Conservation (phyloP, 2,113 vertebrate genomes). For the Odocoileus hemionus region DNA sequence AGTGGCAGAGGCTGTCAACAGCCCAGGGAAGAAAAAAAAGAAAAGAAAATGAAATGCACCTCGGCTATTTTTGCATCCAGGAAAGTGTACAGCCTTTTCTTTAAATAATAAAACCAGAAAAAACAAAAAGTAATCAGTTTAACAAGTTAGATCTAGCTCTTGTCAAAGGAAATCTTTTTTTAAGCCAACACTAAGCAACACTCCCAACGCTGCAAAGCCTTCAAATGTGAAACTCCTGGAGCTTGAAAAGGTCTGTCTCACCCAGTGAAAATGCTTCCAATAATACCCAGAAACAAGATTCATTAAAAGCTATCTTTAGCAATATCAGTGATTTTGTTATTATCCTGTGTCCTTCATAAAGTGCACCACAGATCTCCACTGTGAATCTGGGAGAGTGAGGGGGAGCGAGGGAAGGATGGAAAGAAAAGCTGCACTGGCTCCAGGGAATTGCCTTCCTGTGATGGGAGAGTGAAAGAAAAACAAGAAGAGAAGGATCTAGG, state of each 20-base stretch:
- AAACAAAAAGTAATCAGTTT: constrained; percentile 59
- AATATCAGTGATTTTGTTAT: constrained; percentile 58
- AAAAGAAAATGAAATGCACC: background rate
- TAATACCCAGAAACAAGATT: constrained; percentile 50
- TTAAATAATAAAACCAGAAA: constrained; percentile 40
- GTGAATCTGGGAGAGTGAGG: background rate
- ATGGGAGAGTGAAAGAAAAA: background rate
- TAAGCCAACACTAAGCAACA: constrained; percentile 30
- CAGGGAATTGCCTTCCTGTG: background rate
- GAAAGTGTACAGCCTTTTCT: constrained; percentile 30
- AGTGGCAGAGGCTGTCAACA: constrained; percentile 36
- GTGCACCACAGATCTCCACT: background rate
- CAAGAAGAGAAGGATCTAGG: background rate
- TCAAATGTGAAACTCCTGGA: constrained; percentile 62
- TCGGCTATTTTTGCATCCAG: constrained; percentile 45
- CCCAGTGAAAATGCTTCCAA: constrained; percentile 46
- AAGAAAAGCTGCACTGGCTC: background rate
- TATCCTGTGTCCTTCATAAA: constrained; percentile 61
- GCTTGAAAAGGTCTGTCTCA: constrained; percentile 66
- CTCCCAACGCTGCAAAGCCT: constrained; percentile 39
- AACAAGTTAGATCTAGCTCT: constrained; percentile 61
- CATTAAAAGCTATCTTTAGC: constrained; percentile 73
- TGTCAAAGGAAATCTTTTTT: constrained; percentile 56
- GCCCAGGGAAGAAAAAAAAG: background rate
- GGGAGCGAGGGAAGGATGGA: background rate